These are phyloP conservation scores for Cremastinae sp. DNA, from an alignment of 2,888 invertebrate species.

Conservation along the genomic window DNA sequence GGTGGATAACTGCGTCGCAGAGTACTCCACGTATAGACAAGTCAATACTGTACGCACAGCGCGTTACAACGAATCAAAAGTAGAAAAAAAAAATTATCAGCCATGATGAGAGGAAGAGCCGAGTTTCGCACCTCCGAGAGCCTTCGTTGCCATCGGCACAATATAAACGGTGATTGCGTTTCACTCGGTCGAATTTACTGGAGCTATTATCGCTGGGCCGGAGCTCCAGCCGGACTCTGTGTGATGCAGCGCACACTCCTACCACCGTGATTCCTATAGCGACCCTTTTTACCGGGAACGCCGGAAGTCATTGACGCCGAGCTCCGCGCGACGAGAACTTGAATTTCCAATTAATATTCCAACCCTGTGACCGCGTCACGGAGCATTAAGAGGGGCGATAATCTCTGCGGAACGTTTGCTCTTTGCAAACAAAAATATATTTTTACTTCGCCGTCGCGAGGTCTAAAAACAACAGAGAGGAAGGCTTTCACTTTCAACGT, in stretches of 20 bases:
- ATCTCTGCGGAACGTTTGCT: conserved; percentile 8
- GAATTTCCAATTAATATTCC: conserved; percentile 54
- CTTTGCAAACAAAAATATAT: conserved; percentile 1
- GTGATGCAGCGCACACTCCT: conserved; percentile 11
- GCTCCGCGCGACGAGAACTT: conserved; percentile 40
- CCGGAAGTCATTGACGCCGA: conserved; percentile 53
- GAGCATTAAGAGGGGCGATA: not conserved
- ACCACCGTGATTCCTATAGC: conserved; percentile 13
- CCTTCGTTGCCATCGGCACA: conserved; percentile 37
- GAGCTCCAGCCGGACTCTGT: conserved; percentile 19
- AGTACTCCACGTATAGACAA: conserved; percentile 14
- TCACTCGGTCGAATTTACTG: conserved; percentile 61
- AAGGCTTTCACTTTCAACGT: too few species aligned
- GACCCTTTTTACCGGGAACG: conserved; percentile 51
- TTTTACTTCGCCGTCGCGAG: too few species aligned
- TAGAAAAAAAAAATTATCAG: conserved; percentile 19
- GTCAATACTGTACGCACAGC: not conserved
- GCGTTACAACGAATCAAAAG: not conserved
- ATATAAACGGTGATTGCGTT: conserved; percentile 65
- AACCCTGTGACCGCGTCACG: conserved; percentile 22
- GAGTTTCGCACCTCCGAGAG: conserved; percentile 49
- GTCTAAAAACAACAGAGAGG: too few species aligned
- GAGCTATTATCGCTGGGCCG: conserved; percentile 53
- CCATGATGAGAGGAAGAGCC: too few species aligned
- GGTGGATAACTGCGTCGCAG: conserved; percentile 41